Evolutionary conservation across 2,888 invertebrate genomes (phyloP), one percentile per base, ranked within the genome.

Genomic region (Anticlea derivata): DNA sequence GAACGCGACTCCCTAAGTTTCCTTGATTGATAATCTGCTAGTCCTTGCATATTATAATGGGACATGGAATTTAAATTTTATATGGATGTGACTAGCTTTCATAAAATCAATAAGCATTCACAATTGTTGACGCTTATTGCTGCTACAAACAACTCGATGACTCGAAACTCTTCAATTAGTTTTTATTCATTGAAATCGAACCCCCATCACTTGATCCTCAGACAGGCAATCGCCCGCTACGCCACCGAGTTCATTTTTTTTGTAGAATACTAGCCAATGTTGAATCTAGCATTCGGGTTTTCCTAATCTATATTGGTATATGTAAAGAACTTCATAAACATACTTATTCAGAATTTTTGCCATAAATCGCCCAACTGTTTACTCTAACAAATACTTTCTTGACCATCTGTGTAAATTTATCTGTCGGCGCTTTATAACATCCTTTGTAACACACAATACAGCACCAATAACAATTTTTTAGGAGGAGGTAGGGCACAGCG

Each of bases 1-100:
- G 11, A 7, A 17, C 34, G 10, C 35, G 34, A 29, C 20, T 24
- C 30, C 7, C 31, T 29, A 39, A 1, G 37, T 38, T 55, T 46
- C 34, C 55, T 49, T 38, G 41, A 52, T 56, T 43, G 23, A 45
- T 49, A 45, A 8, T 13, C 37, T 51, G 23, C 20, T 11, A 7
- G 27, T 27, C 34, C 7, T 27, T 27, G 10, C 13, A 34, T 35
- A 23, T 17, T 29, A 31, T 40, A 29, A 34, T 34, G 12, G 12
- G 17, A n/a, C 26, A 11, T 8, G 30, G 10, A 47, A 46, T 51
- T 37, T 31, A 23, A 41, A 41, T 35, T 1, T 29, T n/a, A 0
- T 20, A 4, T 29, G 7, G 10, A 8, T 35, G 41, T 41, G 23
- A 31, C 24, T 41, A 0, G 8, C 8, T 31, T 40, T 11, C 4